phyloP scores from a whole-genome alignment of 2,113 vertebrate species.

The Zapornia atra region DNA sequence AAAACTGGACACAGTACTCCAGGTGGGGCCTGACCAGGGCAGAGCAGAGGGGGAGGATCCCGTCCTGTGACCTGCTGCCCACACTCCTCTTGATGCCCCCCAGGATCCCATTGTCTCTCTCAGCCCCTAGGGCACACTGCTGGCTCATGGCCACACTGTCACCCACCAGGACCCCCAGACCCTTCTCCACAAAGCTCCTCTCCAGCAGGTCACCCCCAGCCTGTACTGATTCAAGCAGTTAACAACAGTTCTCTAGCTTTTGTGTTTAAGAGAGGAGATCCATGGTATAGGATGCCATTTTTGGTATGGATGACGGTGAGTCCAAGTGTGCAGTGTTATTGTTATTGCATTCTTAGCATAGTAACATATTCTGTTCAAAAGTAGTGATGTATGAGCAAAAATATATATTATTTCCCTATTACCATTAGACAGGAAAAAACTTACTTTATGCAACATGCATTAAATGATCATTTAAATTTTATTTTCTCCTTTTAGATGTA shows the following conservation, averaged over 20 bases:
- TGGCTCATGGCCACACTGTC: too few relatives aligned
- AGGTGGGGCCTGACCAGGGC: too few relatives aligned
- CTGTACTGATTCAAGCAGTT: too few relatives aligned
- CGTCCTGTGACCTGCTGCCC: too few relatives aligned
- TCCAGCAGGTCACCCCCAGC: too few relatives aligned
- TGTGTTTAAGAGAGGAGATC: background rate
- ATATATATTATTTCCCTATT: conserved; percentile 33
- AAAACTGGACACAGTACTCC: too few relatives aligned
- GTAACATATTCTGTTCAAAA: background rate
- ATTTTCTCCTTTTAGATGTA: background rate
- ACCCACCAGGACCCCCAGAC: too few relatives aligned
- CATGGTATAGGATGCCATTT: background rate
- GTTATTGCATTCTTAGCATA: conserved; percentile 13
- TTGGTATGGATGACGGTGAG: background rate
- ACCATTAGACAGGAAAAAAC: background rate
- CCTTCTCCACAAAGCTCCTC: too few relatives aligned
- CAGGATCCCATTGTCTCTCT: too few relatives aligned
- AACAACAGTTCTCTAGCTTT: background rate
- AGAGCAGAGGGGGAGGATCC: too few relatives aligned
- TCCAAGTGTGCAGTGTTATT: background rate
- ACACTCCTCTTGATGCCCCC: too few relatives aligned
- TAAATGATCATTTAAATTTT: background rate
- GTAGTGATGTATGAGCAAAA: background rate
- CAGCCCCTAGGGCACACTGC: too few relatives aligned
- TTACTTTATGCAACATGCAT: conserved; percentile 2